Base-by-base conservation (phyloP, 2,797 vertebrate species). In the Spatula versicolor region DNA sequence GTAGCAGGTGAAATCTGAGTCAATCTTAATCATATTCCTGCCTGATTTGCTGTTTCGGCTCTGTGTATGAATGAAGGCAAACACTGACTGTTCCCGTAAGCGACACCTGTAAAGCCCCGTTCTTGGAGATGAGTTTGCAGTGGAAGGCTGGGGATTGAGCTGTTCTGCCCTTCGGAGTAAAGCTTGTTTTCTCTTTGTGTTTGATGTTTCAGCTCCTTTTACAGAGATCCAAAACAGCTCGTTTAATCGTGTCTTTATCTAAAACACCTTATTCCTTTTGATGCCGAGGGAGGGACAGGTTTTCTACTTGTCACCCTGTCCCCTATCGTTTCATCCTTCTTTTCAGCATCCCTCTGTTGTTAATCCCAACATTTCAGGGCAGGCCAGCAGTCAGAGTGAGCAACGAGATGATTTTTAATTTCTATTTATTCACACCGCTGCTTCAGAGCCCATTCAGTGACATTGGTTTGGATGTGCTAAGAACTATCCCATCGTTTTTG, bases 131-230 rank as follows among this genome's bases (percentile, higher is more conserved):
- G 75, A 79, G 37, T 60, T 68, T 39, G 48, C 80, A 43, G 43
- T 31, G 82, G 67, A 72, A 88, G 88, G 55, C 50, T 79, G 31
- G 48, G 58, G 73, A 46, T 23, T 55, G 67, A 83, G 28, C 21
- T 13, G 21, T 60, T 64, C 54, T 55, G 5, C 74, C 5, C 0
- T 81, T 79, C 6, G 4, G 80, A 81, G 59, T 25, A 37, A 86
- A 92, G 11, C 41, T 68, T 39, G 43, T 46, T 86, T 83, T 73
- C 74, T 55, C 41, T 23, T 55, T 43, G 76, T 93, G 68, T 95
- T 94, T 96, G 91, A 94, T 94, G 96, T 86, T 74, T 58, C 39
- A 37, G 3, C 60, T 90, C 73, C 80, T 46, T 78, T 90, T 77
- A 77, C 52, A 66, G 71, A 50, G 85, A 86, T 87, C 85, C 89